Evolutionary conservation across 2,113 vertebrate genomes (phyloP), one percentile per base, ranked within the genome.

Genomic region (Apaloderma vittatum): DNA sequence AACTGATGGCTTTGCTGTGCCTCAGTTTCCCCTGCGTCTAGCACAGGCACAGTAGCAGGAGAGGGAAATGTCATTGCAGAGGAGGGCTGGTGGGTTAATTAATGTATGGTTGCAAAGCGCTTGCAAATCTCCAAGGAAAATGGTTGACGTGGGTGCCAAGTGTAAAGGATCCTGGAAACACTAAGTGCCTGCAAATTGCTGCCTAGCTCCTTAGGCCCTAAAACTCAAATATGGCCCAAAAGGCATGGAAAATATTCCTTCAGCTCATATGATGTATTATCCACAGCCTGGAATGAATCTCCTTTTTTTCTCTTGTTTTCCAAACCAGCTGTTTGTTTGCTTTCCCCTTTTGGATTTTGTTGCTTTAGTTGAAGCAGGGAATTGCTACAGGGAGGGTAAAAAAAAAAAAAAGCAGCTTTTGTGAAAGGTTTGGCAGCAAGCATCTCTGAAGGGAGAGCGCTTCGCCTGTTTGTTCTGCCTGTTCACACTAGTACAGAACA

Each of bases 241-340:
- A 92, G 86, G 30, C 61, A 45, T 1, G 21, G 49, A 97, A 96
- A 95, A 89, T 89, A 86, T 65, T 87, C 71, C 58, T 88, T 86
- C 67, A 79, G 77, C 55, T 96, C 62, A 26, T 72, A 19, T 67
- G 74, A 73, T 88, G 72, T 79, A 70, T 90, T 92, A 79, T 58
- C 75, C 57, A 58, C 65, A 78, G 79, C 73, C 80, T 37, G 83
- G 92, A 95, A 92, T 92, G 94, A 89, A 95, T 75, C 23, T 87
- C 72, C 49, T 46, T 63, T 90, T 90, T 77, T 36, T 21, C 46
- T 85, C 22, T 86, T 88, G 76, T 79, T 80, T 90, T 96, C 88
- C 89, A 94, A 96, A 90, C 74, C 95, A 97, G 92, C 76, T 94
- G 88, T 94, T 93, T 94, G 66, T 95, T 96, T 96, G 67, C 85